Base-by-base conservation (phyloP, 2,888 invertebrate genomes). In the Agriopis aurantiaria region DNA sequence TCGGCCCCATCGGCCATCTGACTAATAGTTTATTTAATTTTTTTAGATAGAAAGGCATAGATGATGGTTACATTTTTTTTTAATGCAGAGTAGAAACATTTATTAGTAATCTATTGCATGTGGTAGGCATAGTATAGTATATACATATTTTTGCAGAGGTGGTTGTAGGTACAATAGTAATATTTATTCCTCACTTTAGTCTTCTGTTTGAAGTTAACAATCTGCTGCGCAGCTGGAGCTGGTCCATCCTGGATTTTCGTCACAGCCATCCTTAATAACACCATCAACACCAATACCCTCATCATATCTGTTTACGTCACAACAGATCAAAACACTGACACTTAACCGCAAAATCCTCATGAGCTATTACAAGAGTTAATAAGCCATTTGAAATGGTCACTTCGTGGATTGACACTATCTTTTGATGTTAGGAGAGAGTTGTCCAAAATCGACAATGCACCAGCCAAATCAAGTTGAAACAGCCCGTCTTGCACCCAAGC, bases 181-280 rank as follows among this genome's bases (percentile, higher is more conserved):
- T 49, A 3, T 8, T 14, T 49, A 7, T 7, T 11, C 43, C 75
- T 90, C 79, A 90, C 90, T 76, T 80, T 73, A 12, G 85, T 85
- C 66, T 82, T 85, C 56, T 85, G 77, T 55, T 86, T 87, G 65
- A 89, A 90, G 48, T 77, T 57, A n/a, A 89, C 72, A 6, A 89
- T 85, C 72, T 90, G 90, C 56, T 88, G 81, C 0, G 80, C 82
- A 0, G 85, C 85, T 0, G 84, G 82, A 77, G 85, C 86, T 0
- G 87, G 83, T 76, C 85, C 85, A 48, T 80, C 71, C 45, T 76
- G 76, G n/a, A 60, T 17, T 23, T 65, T 66, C 33, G 67, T 52
- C 43, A 58, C 60, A 33, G 55, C 69, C 72, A 72, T 60, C 61
- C 49, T 67, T 62, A 65, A 41, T 43, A 73, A n/a, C 56, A 76